These are phyloP conservation scores for Numida meleagris DNA, from an alignment of 2,113 vertebrate genomes.

Conservation along the genomic window DNA sequence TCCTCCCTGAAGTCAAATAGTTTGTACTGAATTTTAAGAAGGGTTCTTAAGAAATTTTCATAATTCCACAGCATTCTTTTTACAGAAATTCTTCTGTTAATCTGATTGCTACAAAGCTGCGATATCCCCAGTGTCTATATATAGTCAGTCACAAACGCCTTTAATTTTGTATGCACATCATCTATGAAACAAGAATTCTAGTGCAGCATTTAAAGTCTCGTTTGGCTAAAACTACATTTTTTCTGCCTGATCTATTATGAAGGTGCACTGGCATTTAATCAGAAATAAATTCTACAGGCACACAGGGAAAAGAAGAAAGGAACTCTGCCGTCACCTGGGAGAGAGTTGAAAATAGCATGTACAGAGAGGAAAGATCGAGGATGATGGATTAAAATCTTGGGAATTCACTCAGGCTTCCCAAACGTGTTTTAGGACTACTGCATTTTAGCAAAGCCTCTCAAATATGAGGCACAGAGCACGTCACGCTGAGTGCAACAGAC, in stretches of 20 bases:
- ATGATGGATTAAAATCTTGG: neutral
- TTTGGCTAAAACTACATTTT: neutral
- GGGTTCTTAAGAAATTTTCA: neutral
- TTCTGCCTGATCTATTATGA: neutral
- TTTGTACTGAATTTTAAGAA: neutral
- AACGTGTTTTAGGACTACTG: neutral
- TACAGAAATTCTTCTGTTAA: neutral
- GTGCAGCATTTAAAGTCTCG: neutral
- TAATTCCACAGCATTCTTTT: neutral
- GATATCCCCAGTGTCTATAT: fast-evolving
- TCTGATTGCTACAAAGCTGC: neutral
- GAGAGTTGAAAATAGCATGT: neutral
- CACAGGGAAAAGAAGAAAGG: neutral
- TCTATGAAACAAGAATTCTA: neutral
- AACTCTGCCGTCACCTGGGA: neutral
- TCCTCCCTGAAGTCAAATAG: neutral
- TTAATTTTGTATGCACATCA: neutral
- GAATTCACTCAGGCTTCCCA: neutral
- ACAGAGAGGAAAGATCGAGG: neutral
- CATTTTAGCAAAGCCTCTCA: neutral
- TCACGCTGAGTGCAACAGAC: neutral
- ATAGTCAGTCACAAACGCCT: neutral
- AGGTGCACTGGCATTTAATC: neutral
- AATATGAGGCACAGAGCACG: neutral
- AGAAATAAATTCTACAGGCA: neutral